Percentiles rank a stretch among this genome's conserved stretches.
Evolutionary conservation across 2,797 vertebrate species (phyloP).

Genomic region (Microtus californicus): DNA sequence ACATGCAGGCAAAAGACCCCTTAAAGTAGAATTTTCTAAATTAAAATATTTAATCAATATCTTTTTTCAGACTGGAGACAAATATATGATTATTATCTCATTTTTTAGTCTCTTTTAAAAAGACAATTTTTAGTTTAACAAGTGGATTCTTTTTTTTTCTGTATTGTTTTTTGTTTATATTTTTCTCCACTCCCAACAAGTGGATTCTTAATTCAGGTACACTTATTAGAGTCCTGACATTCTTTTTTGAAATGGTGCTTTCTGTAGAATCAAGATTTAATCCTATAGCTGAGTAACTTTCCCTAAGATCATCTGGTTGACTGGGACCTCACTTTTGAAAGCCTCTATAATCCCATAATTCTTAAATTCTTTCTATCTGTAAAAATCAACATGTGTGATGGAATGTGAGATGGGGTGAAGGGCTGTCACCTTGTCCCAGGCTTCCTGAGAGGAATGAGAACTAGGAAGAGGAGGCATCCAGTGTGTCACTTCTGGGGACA

Average conservation of each 20-base stretch:
- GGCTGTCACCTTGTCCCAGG: neutral
- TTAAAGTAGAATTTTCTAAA: neutral
- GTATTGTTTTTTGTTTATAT: no score
- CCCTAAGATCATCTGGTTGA: neutral
- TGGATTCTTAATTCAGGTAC: conserved; percentile 22
- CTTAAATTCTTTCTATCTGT: no score
- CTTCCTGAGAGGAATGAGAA: neutral
- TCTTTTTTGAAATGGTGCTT: conserved; percentile 13
- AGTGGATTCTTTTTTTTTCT: neutral
- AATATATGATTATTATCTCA: neutral
- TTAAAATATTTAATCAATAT: neutral
- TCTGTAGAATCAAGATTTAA: neutral
- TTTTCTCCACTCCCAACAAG: neutral
- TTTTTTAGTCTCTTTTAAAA: conserved; percentile 46
- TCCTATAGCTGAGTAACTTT: neutral
- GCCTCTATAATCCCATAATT: no score
- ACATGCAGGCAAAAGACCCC: neutral
- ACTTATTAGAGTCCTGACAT: neutral
- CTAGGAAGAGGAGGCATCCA: neutral
- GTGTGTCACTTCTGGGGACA: neutral
- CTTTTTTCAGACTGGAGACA: conserved; percentile 14
- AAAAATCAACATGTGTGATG: no score
- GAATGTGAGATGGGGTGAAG: neutral
- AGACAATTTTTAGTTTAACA: neutral
- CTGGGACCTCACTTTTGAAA: neutral